Evolutionary conservation across 92 coral and sea anemone genomes (phyloP).

Genomic region (Paramuricea clavata): DNA sequence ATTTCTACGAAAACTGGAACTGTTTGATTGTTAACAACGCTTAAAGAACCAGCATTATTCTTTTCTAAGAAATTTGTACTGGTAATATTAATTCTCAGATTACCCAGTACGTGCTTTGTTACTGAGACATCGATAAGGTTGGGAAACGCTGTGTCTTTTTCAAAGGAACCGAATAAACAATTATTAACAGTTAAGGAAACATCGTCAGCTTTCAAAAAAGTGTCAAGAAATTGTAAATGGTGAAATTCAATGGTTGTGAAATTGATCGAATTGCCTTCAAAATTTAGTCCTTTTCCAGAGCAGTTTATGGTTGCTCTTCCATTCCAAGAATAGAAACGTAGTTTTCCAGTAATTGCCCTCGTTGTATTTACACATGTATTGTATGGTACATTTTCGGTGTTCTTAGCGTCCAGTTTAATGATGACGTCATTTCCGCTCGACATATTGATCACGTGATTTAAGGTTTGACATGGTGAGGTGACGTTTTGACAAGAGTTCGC

Average conservation of each 20-base stretch:
- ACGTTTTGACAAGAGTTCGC: slow-evolving; percentile 2
- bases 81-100: not conserved
- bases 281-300: not conserved
- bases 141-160: not conserved
- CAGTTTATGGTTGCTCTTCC: not conserved
- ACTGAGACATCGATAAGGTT: not conserved
- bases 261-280: not conserved
- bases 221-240: not conserved
- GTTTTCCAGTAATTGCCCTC: not conserved
- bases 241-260: not conserved
- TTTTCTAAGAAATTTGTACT: slow-evolving; percentile 24
- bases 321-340: not conserved
- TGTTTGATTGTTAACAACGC: not conserved
- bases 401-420: not conserved
- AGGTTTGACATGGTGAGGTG: not conserved
- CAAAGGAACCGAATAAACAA: not conserved
- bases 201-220: not conserved
- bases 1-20: slow-evolving; percentile 11
- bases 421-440: slow-evolving; percentile 8
- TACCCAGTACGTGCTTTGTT: not conserved
- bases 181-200: not conserved
- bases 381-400: not conserved
- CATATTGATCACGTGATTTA: not conserved
- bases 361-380: slow-evolving; percentile 1
- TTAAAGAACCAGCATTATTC: not conserved